phyloP scores from a whole-genome alignment of 2,888 invertebrate genomes.

The Xylocampa areola region DNA sequence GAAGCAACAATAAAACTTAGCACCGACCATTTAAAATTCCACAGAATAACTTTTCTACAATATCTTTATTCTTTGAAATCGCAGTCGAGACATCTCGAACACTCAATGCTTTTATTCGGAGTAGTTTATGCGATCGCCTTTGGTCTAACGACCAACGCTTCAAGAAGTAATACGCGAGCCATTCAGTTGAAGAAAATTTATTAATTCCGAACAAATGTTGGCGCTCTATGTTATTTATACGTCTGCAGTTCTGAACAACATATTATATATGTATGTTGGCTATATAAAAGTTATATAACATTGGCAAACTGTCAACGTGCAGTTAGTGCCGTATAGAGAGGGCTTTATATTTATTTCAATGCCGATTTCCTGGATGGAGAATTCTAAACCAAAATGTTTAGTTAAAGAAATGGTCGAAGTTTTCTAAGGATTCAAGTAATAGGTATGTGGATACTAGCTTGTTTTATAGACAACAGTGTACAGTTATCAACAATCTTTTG shows the following conservation, averaged over 20 bases:
- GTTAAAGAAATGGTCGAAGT: too few species aligned
- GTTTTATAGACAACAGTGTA: too few species aligned
- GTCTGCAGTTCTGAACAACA: slow-evolving; percentile 38
- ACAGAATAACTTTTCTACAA: slow-evolving; percentile 16
- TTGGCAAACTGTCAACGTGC: slow-evolving; percentile 49
- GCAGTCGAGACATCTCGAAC: slow-evolving; percentile 30
- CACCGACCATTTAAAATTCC: slow-evolving; percentile 18
- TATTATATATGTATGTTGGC: slow-evolving; percentile 10
- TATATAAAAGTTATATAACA: slow-evolving; percentile 35
- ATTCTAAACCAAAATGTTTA: slow-evolving; percentile 20
- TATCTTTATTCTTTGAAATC: slow-evolving; percentile 14
- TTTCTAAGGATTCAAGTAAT: too few species aligned
- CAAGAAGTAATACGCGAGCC: slow-evolving; percentile 27
- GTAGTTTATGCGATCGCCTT: slow-evolving; percentile 34
- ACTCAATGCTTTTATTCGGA: slow-evolving; percentile 37
- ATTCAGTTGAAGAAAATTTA: slow-evolving; percentile 45
- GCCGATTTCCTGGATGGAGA: slow-evolving; percentile 15
- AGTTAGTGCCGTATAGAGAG: slow-evolving; percentile 14
- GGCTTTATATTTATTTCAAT: slow-evolving; percentile 35
- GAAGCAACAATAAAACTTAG: slow-evolving; percentile 5
- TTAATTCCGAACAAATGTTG: slow-evolving; percentile 46
- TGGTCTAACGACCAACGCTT: slow-evolving; percentile 42
- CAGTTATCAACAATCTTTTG: too few species aligned
- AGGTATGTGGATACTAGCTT: background rate
- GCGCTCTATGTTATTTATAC: slow-evolving; percentile 45